phyloP scores from a whole-genome alignment of 2,113 vertebrate species.

The Sardina pilchardus region DNA sequence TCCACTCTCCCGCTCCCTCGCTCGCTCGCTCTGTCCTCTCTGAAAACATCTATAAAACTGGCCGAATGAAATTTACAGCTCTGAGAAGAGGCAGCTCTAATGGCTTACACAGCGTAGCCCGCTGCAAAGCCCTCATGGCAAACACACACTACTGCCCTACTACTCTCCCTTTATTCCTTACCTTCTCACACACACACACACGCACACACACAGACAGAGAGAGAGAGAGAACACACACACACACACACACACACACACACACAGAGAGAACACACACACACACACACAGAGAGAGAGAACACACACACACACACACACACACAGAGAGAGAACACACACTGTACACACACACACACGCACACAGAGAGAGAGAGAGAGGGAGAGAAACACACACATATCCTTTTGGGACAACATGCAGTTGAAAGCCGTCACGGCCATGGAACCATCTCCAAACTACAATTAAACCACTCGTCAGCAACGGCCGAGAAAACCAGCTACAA shows the following conservation, averaged over 20 bases:
- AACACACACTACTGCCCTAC: neutral
- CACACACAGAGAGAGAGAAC: neutral
- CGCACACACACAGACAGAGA: too few relatives aligned
- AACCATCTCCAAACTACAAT: neutral
- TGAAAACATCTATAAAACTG: slow-evolving; percentile 76
- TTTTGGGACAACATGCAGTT: neutral
- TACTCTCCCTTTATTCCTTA: neutral
- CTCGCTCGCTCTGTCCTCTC: slow-evolving; percentile 58
- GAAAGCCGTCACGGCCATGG: neutral
- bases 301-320: neutral
- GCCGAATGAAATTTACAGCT: slow-evolving; percentile 71
- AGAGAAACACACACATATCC: neutral
- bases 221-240: too few relatives aligned
- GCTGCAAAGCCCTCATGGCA: neutral
- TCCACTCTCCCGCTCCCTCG: neutral
- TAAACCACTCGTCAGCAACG: neutral
- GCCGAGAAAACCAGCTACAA: neutral
- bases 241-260: neutral
- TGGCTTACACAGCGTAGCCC: slow-evolving; percentile 49
- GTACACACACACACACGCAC: slow-evolving; percentile 3
- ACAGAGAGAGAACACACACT: neutral
- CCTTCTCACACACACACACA: neutral
- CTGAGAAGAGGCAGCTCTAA: slow-evolving; percentile 68
- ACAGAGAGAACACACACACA: neutral
- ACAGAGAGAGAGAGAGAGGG: too few relatives aligned